Conservation (phyloP, 2,888 invertebrate genomes). For the Aquatica leii region DNA sequence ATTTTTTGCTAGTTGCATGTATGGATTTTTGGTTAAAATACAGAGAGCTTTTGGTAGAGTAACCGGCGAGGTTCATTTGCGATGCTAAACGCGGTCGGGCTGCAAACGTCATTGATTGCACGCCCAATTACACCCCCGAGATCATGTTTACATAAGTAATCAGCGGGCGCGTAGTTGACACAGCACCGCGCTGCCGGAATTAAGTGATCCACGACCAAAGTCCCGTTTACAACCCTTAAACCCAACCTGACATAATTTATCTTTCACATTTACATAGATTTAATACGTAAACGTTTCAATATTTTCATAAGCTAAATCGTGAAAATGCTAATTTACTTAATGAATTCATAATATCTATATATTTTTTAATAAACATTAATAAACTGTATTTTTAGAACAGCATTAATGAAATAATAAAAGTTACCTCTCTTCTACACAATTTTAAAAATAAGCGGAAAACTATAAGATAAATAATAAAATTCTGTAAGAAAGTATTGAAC, state of each 20-base stretch:
- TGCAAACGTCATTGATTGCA: conserved; percentile 62
- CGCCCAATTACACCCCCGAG: conserved; percentile 62
- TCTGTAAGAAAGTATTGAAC: too few species aligned
- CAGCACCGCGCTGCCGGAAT: conserved; percentile 59
- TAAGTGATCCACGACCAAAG: conserved; percentile 57
- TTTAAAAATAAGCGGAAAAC: too few species aligned
- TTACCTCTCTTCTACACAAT: too few species aligned
- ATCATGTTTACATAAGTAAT: conserved; percentile 63
- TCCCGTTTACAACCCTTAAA: conserved; percentile 43
- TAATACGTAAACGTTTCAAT: neutral
- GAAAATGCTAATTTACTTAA: too few species aligned
- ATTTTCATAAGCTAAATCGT: too few species aligned
- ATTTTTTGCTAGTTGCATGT: neutral
- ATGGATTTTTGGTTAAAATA: conserved; percentile 5
- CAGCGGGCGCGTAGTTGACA: conserved; percentile 59
- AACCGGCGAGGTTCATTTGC: conserved; percentile 55
- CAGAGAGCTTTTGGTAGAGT: conserved; percentile 29
- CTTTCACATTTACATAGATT: conserved; percentile 4
- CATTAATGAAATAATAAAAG: too few species aligned
- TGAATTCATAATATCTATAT: too few species aligned
- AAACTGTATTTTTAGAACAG: too few species aligned
- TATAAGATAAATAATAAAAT: too few species aligned
- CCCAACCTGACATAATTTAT: conserved; percentile 33
- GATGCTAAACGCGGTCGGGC: conserved; percentile 55
- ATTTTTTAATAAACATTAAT: too few species aligned